Evolutionary conservation across 2,113 vertebrate species (phyloP), one percentile per base, ranked within the genome.

Genomic region (Capricornis sumatraensis): DNA sequence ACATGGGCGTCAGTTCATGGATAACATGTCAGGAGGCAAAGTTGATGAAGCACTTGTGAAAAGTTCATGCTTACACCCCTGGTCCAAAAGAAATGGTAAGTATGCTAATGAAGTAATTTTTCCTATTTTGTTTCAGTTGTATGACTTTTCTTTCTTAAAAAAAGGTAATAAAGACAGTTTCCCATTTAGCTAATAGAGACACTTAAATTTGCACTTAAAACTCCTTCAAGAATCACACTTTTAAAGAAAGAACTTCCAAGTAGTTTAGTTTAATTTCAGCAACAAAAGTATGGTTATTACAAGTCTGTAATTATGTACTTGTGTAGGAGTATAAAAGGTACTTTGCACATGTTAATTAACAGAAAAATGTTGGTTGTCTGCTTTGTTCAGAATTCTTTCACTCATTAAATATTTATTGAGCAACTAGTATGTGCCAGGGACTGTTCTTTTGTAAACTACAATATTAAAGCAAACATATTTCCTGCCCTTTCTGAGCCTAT

Each of bases 1-100:
- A 98, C 99, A 99, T 47, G 99, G 99, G 67, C 99, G 99, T 95
- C 99, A 99, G 98, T 99, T 99, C 98, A 99, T 99, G 99, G 99
- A 99, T 99, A 99, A 99, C 99, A 99, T 99, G 99, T 99, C 99
- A 6, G 99, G 99, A 71, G 99, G 99, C 87, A 99, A 99, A 97
- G 99, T 99, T 97, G 99, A 99, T 79, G 99, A 99, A 99, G 99
- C 99, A 67, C 99, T 99, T 98, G 99, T 99, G 96, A 99, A 99
- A 98, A 99, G 99, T 98, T 99, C 99, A 97, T 99, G 99, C 98
- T 99, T 99, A 97, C 99, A 99, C 98, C 99, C 99, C 90, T 99
- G 99, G 99, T 99, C 99, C 93, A 99, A 99, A 99, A 99, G 99
- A 98, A 99, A 99, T 23, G 99, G 99, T 99, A 98, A 99, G 99